Conservation (phyloP, 2,797 vertebrate genomes). For the Pipistrellus nathusii region DNA sequence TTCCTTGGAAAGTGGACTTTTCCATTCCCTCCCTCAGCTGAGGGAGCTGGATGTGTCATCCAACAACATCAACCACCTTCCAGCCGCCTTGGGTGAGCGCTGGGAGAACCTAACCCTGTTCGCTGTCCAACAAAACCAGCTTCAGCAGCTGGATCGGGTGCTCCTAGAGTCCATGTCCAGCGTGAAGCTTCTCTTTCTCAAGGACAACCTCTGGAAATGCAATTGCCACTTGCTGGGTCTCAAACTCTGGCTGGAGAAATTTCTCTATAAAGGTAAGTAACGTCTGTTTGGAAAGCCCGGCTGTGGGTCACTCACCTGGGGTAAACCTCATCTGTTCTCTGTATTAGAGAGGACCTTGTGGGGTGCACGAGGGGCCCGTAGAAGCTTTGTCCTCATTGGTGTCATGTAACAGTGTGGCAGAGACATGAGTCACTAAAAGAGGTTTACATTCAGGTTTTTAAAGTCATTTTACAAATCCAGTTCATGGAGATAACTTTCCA, state of each 20-base stretch:
- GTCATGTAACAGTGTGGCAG: neutral
- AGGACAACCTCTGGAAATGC: slow-evolving; percentile 96
- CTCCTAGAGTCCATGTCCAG: slow-evolving; percentile 93
- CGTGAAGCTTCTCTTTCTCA: slow-evolving; percentile 92
- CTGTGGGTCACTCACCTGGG: neutral
- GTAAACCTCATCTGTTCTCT: slow-evolving; percentile 1
- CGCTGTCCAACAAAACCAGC: slow-evolving; percentile 92
- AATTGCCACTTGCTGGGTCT: slow-evolving; percentile 95
- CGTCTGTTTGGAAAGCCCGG: neutral
- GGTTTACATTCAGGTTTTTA: neutral
- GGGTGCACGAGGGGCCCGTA: neutral
- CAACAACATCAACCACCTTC: slow-evolving; percentile 93
- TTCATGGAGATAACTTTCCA: neutral
- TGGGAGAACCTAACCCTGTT: slow-evolving; percentile 94
- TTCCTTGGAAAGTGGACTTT: slow-evolving; percentile 93
- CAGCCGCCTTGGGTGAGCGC: slow-evolving; percentile 90
- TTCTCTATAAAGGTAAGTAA: slow-evolving; percentile 95
- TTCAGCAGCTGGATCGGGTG: slow-evolving; percentile 92
- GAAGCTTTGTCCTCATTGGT: neutral
- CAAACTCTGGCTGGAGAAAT: slow-evolving; percentile 98
- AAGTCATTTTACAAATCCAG: neutral
- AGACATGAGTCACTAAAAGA: neutral
- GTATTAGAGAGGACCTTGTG: neutral
- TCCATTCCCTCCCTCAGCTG: slow-evolving; percentile 91
- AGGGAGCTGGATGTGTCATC: slow-evolving; percentile 95